Percentiles rank a stretch among this genome's conserved stretches.
phyloP scores from a whole-genome alignment of 2,888 invertebrate genomes.

The Diploptera punctata region DNA sequence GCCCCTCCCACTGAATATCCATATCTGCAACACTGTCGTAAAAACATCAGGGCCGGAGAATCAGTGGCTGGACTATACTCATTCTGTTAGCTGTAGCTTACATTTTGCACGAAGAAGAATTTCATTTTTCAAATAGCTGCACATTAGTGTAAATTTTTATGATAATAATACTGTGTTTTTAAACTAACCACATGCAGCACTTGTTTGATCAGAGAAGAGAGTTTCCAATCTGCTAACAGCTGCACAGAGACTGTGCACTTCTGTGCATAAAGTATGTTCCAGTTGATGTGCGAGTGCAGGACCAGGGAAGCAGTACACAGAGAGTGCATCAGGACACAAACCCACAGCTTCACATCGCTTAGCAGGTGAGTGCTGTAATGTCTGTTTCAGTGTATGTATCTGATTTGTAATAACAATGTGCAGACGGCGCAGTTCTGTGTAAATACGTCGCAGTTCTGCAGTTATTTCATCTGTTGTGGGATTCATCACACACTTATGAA shows the following conservation, averaged over 20 bases:
- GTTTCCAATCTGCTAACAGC: conserved; percentile 21
- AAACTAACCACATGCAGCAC: too few relatives aligned
- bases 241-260: conserved; percentile 30
- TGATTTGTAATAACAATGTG: conserved; percentile 44
- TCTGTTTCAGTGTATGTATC: conserved; percentile 42
- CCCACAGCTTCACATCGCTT: not conserved
- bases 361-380: not conserved
- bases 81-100: too few relatives aligned
- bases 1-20: too few relatives aligned
- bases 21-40: too few relatives aligned
- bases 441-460: conserved; percentile 36
- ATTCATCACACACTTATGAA: too few relatives aligned
- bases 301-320: conserved; percentile 20
- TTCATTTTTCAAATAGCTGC: too few relatives aligned
- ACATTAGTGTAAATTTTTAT: too few relatives aligned
- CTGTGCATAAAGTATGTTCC: conserved; percentile 37
- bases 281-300: conserved; percentile 29
- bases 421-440: conserved; percentile 42
- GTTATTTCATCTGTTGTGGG: not conserved
- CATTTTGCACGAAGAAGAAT: too few relatives aligned
- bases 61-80: too few relatives aligned
- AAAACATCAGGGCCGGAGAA: too few relatives aligned
- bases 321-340: not conserved
- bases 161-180: too few relatives aligned
- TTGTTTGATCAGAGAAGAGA: too few relatives aligned